Evolutionary conservation across 2,888 invertebrate genomes (phyloP).

Genomic region (Tetanocera ferruginea): DNA sequence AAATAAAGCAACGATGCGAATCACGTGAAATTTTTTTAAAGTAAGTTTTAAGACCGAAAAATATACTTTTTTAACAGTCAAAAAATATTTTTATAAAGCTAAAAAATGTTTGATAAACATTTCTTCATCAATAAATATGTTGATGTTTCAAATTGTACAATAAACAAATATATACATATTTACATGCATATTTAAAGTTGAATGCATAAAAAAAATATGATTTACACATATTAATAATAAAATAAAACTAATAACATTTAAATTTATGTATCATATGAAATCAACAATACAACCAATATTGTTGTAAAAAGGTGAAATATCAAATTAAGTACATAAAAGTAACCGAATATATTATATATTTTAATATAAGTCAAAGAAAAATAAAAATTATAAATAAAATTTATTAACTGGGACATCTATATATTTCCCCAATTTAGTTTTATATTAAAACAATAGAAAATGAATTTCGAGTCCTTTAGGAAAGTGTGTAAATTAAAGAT

Average conservation of each 20-base stretch:
- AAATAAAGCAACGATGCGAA: too few species aligned
- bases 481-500: too few species aligned
- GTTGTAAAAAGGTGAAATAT: conserved; percentile 44
- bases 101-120: too few species aligned
- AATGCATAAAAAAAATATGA: conserved; percentile 35
- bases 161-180: background rate
- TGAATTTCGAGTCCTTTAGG: too few species aligned
- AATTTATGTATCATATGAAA: background rate
- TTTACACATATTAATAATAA: conserved; percentile 38
- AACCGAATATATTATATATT: conserved; percentile 50
- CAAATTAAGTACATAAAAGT: conserved; percentile 44
- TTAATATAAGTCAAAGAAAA: conserved; percentile 45
- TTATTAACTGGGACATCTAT: background rate
- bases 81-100: too few species aligned
- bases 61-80: too few species aligned
- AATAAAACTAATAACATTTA: background rate
- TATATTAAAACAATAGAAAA: too few species aligned
- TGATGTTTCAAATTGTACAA: background rate
- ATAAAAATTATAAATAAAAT: conserved; percentile 25
- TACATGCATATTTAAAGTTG: conserved; percentile 27
- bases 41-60: too few species aligned
- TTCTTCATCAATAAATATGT: too few species aligned
- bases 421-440: too few species aligned
- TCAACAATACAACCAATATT: background rate
- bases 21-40: too few species aligned